Evolutionary conservation across 2,113 vertebrate species (phyloP).

Genomic region (Prunella fulvescens): DNA sequence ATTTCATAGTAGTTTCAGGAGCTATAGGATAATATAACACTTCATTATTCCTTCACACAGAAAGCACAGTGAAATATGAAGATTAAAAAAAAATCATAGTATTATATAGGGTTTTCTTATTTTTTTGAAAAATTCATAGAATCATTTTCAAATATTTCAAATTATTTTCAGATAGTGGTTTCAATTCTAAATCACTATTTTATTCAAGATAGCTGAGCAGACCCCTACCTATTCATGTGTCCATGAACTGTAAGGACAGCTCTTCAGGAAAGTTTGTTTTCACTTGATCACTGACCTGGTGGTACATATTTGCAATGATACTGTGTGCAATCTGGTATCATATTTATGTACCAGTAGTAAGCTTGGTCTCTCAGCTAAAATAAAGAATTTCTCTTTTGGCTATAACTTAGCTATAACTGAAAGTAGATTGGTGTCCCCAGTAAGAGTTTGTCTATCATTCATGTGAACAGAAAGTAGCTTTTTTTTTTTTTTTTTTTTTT

Average conservation of each 20-base stretch:
- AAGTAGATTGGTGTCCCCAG: background rate
- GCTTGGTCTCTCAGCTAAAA: background rate
- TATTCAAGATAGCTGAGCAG: background rate
- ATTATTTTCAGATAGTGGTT: background rate
- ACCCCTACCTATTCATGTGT: background rate
- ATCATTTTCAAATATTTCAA: background rate
- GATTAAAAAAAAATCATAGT: background rate
- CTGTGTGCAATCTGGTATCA: background rate
- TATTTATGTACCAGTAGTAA: background rate
- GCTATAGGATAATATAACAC: background rate
- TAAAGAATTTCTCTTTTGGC: background rate
- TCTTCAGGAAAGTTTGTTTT: background rate
- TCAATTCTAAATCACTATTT: constrained; percentile 18
- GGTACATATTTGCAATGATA: background rate
- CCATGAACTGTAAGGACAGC: background rate
- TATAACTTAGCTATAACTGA: background rate
- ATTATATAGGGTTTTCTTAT: background rate
- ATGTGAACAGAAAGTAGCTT: background rate
- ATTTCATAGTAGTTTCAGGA: background rate
- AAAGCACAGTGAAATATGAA: background rate
- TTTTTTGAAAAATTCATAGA: background rate
- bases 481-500: background rate
- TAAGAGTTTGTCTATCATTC: background rate
- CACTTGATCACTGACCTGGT: background rate
- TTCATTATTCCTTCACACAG: background rate